These are phyloP conservation scores for Proteles cristata DNA, from an alignment of 2,113 vertebrate species.

Conservation along the genomic window DNA sequence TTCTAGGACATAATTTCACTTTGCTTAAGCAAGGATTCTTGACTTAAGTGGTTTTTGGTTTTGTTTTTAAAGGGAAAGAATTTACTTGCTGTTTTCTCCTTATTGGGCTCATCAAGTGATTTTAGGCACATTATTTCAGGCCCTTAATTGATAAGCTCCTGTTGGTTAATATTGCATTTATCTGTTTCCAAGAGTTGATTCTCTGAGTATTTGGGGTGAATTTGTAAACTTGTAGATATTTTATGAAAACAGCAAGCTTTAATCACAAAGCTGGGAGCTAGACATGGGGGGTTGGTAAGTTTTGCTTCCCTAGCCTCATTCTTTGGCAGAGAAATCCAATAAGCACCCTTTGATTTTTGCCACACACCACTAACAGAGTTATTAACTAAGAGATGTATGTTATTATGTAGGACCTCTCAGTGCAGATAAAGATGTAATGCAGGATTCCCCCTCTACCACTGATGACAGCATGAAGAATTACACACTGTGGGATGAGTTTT, in stretches of 20 bases:
- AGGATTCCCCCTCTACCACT: slow-evolving; percentile 66
- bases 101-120: background rate
- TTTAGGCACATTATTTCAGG: background rate
- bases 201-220: background rate
- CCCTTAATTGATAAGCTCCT: background rate
- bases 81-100: background rate
- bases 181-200: slow-evolving; percentile 27
- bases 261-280: slow-evolving; percentile 58
- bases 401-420: slow-evolving; percentile 73
- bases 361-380: slow-evolving; percentile 74
- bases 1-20: slow-evolving; percentile 89
- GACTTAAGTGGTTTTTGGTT: background rate
- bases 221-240: background rate
- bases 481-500: slow-evolving; percentile 78
- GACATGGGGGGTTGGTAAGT: slow-evolving; percentile 35
- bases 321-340: slow-evolving; percentile 73
- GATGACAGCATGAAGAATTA: slow-evolving; percentile 71
- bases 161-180: background rate
- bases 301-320: slow-evolving; percentile 61
- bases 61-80: slow-evolving; percentile 33
- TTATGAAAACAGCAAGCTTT: slow-evolving; percentile 46
- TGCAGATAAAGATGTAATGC: slow-evolving; percentile 58
- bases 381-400: slow-evolving; percentile 75
- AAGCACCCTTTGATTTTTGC: slow-evolving; percentile 62
- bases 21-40: slow-evolving; percentile 88